Evolutionary conservation across 2,888 invertebrate species (phyloP), one percentile per base, ranked within the genome.

Genomic region (Microctonus hyperodae): DNA sequence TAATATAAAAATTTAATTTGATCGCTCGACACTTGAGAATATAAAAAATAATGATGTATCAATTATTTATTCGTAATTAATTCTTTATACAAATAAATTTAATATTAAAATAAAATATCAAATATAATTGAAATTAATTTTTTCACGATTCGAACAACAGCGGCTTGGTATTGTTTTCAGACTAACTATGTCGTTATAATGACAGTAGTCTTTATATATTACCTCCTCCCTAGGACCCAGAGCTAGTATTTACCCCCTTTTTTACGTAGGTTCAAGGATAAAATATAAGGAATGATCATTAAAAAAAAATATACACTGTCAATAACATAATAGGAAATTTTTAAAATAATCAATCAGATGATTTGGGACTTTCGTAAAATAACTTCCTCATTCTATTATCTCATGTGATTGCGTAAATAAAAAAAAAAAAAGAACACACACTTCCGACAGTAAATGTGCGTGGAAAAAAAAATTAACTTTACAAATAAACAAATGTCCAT

Each of bases 141-240:
- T 4, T 55, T 16, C 33, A 33, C 28, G 33, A 44, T 20, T 55
- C 33, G 16, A 55, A 31, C 55, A n/a, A 55, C 55, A 55, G 33
- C 31, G 31, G 28, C 55, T 16, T 31, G 31, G 55, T 31, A 20
- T n/a, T 13, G 20, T 55, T 55, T 33, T 25, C 20, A 16, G 10
- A 55, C 55, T 55, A 20, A 31, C 33, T 13, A 33, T 28, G 31
- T 10, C 33, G 33, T 31, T 55, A 28, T 31, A 55, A 25, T 16
- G 55, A 20, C 44, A 44, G 44, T n/a, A 3, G 31, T 10, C n/a
- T n/a, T 55, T 28, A 31, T 55, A 55, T 55, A 55, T 55, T 28
- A 33, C n/a, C 55, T 55, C 44, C 55, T 33, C 31, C 31, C 55
- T 16, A 25, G 55, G 31, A 33, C 20, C 28, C 16, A 28, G 4